These are phyloP conservation scores for Tympanuchus pallidicinctus DNA, from an alignment of 2,113 vertebrate species.

Conservation along the genomic window DNA sequence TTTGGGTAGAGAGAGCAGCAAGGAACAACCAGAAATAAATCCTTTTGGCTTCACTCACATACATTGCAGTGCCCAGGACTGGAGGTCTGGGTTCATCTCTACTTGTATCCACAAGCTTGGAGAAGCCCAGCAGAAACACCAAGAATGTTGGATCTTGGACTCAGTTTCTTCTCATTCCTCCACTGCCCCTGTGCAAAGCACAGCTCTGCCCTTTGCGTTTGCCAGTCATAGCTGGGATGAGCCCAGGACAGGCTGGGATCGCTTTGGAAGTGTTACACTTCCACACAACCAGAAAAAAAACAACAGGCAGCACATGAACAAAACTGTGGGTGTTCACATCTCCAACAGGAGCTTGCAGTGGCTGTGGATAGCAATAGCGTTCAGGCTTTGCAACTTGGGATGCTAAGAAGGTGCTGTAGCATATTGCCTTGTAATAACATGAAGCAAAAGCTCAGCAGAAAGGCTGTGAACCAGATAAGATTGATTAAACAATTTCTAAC, in stretches of 20 bases:
- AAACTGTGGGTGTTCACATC: background rate
- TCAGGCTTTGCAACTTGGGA: background rate
- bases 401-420: constrained; percentile 47
- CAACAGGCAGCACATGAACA: background rate
- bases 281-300: background rate
- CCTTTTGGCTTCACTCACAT: background rate
- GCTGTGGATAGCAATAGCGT: background rate
- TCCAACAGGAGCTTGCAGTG: background rate
- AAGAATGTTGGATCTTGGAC: background rate
- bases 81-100: background rate
- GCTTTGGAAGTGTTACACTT: background rate
- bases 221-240: background rate
- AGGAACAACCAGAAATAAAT: constrained; percentile 25
- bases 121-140: background rate
- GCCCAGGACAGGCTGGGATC: background rate
- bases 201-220: background rate
- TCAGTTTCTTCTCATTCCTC: background rate
- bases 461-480: constrained; percentile 71
- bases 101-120: background rate
- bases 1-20: background rate
- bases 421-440: constrained; percentile 55
- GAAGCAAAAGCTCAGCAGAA: constrained; percentile 64
- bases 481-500: constrained; percentile 78
- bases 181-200: background rate
- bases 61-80: background rate